Evolutionary conservation across 1,140 invertebrate genomes (phyloP), one percentile per base, ranked within the genome.

Genomic region (Daktulosphaira vitifoliae): DNA sequence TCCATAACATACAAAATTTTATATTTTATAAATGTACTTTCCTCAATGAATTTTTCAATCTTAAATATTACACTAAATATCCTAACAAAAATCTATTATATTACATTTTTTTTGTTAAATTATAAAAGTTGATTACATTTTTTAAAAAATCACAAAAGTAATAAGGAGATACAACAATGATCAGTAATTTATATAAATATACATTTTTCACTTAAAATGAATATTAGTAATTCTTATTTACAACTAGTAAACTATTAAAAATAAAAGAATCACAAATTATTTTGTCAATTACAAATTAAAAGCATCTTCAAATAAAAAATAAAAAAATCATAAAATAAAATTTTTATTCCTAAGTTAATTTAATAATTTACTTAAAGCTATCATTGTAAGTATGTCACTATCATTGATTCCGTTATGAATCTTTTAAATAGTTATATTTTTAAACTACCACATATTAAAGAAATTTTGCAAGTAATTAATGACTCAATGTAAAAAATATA

Each of bases 191-290:
- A 38, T 38, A 33, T 48, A 15, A 62, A 46, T 26, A 46, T 62
- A 20, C 11, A 33, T 48, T 20, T n/a, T n/a, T n/a, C n/a, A 29
- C 44, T 37, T 59, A 46, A 46, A 62, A 6, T 22, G 7, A 48
- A 62, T 48, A 16, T 62, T 46, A 62, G 42, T 39, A 33, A 46
- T 20, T 46, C 44, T 62, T 46, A 62, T 62, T 16, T 62, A 62
- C 54, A 59, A 23, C 23, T n/a, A 44, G 7, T 29, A n/a, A 46
- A 22, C 39, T 29, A 59, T 59, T 54, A 39, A n/a, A 22, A 62
- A 48, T 46, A 62, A 62, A 46, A 62, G 42, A 62, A 62, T 48
- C 42, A 62, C 56, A 62, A 62, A 46, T 29, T 37, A 46, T 25
- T 46, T 46, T 13, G 39, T 62, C 54, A 59, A 44, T 59, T 38